A percentile compares a stretch with the other conserved stretches of the same genome.
phyloP scores from a whole-genome alignment of 2,888 invertebrate species.

The Anarsia innoxiella region DNA sequence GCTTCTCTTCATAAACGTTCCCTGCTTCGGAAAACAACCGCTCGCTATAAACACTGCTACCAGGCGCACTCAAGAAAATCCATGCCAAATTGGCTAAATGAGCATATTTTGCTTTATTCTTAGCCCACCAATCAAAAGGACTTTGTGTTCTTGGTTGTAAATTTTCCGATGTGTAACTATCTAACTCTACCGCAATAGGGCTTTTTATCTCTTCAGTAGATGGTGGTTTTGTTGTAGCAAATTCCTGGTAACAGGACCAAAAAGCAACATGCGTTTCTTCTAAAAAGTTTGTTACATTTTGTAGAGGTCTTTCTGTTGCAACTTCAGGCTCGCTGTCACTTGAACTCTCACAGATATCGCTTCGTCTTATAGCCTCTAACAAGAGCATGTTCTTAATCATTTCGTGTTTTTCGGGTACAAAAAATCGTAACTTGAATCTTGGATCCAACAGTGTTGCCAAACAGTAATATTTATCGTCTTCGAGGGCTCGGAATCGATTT shows the following conservation, averaged over 20 bases:
- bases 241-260: conserved; percentile 5
- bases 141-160: neutral
- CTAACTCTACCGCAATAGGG: conserved; percentile 3
- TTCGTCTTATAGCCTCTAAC: conserved; percentile 1
- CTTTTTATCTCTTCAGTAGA: conserved; percentile 2
- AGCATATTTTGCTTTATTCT: conserved; percentile 21
- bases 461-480: neutral
- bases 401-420: conserved; percentile 2
- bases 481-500: conserved; percentile 3
- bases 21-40: conserved; percentile 20
- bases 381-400: neutral
- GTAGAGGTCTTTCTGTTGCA: neutral
- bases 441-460: conserved; percentile 5
- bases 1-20: conserved; percentile 13
- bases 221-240: conserved; percentile 2
- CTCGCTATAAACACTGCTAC: conserved; percentile 18
- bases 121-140: conserved; percentile 24
- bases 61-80: conserved; percentile 23
- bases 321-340: neutral
- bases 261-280: conserved; percentile 4
- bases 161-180: conserved; percentile 4
- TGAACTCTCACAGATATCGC: neutral
- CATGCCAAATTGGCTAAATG: conserved; percentile 17
- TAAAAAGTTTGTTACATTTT: neutral
- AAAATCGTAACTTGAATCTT: conserved; percentile 9